Conservation (phyloP, 2,888 invertebrate genomes). For the Arctia plantaginis region DNA sequence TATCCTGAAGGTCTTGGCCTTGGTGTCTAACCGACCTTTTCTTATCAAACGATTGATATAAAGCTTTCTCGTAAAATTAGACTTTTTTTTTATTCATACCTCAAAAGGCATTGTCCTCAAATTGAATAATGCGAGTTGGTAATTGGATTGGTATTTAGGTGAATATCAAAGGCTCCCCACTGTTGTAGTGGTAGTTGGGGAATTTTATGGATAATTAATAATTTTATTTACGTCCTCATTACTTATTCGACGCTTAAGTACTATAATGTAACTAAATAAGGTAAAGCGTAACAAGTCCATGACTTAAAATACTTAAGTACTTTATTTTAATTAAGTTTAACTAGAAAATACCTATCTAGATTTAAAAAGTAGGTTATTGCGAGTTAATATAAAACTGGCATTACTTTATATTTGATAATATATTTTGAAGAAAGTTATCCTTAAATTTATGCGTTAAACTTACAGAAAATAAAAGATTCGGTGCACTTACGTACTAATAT, state of each 20-base stretch:
- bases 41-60: conserved; percentile 42
- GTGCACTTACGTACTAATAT: conserved; percentile 26
- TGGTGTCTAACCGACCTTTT: conserved; percentile 41
- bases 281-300: background rate
- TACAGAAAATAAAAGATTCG: conserved; percentile 26
- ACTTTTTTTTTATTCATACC: conserved; percentile 6
- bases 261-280: background rate
- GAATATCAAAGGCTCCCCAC: conserved; percentile 34
- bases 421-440: conserved; percentile 9
- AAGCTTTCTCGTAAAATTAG: conserved; percentile 17
- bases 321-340: background rate
- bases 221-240: conserved; percentile 11
- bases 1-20: conserved; percentile 37
- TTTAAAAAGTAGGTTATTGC: conserved; percentile 2
- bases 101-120: conserved; percentile 18
- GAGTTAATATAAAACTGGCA: background rate
- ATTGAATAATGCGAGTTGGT: conserved; percentile 27
- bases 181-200: conserved; percentile 15
- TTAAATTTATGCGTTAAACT: conserved; percentile 16
- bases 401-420: background rate
- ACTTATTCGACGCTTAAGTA: background rate
- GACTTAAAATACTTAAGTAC: background rate
- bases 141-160: conserved; percentile 47
- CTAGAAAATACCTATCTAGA: background rate
- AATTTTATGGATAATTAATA: conserved; percentile 23